These are phyloP conservation scores for Byasa hedistus DNA, from an alignment of 2,888 invertebrate genomes.

Conservation along the genomic window DNA sequence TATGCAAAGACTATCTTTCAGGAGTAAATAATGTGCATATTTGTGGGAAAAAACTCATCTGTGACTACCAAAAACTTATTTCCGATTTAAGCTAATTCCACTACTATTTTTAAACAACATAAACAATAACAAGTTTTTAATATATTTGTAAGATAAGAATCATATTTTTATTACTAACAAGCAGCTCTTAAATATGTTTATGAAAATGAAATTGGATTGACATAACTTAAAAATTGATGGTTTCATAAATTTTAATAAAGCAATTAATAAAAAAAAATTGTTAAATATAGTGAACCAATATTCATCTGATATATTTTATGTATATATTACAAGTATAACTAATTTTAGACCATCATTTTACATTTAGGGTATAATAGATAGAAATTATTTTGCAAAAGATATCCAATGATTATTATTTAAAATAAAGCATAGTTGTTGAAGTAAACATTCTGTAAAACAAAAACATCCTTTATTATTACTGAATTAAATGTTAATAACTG, in stretches of 20 bases:
- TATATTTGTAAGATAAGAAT: background rate
- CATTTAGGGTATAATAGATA: no score
- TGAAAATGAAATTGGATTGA: background rate
- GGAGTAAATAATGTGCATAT: no score
- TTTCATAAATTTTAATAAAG: background rate
- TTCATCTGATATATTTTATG: no score
- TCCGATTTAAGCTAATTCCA: background rate
- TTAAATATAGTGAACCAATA: no score
- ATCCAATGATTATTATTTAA: background rate
- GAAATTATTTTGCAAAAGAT: background rate
- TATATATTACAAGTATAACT: no score
- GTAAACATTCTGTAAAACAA: slow-evolving; percentile 1
- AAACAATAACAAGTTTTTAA: no score
- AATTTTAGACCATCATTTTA: no score
- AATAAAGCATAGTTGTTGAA: background rate
- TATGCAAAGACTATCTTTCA: no score
- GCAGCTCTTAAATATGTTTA: background rate
- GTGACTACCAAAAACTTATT: background rate
- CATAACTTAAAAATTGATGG: no score
- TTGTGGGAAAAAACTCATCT: background rate
- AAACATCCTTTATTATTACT: slow-evolving; percentile 19
- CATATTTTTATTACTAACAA: background rate
- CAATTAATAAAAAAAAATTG: background rate
- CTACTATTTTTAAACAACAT: no score
- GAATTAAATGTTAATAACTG: slow-evolving; percentile 19